These are phyloP conservation scores for Sialis lutaria DNA, from an alignment of 2,888 invertebrate genomes.

Conservation along the genomic window DNA sequence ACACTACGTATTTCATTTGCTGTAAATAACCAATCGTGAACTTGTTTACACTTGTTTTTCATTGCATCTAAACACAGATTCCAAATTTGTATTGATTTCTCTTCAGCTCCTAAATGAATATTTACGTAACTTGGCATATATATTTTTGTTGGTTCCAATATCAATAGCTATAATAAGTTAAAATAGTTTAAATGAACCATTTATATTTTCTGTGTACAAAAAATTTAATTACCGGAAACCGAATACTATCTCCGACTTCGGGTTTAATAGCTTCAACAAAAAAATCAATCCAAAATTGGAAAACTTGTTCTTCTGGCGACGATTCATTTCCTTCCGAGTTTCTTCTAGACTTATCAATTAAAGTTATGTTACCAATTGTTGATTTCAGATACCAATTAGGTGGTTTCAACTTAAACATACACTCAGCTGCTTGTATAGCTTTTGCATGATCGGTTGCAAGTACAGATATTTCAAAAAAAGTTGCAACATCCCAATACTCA, in stretches of 20 bases:
- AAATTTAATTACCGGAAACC: constrained; percentile 60
- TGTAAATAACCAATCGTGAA: constrained; percentile 88
- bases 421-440: constrained; percentile 91
- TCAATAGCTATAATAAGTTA: constrained; percentile 40
- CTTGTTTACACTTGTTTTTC: constrained; percentile 60
- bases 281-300: constrained; percentile 97
- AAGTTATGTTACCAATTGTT: constrained; percentile 87
- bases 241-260: constrained; percentile 61
- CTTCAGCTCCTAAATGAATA: constrained; percentile 86
- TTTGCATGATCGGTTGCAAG: constrained; percentile 93
- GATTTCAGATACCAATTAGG: constrained; percentile 92
- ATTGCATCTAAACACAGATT: constrained; percentile 70
- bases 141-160: constrained; percentile 82
- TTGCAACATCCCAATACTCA: constrained; percentile 99
- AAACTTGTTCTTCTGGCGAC: constrained; percentile 72
- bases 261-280: constrained; percentile 85
- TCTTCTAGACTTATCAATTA: constrained; percentile 82
- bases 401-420: constrained; percentile 81
- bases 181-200: constrained; percentile 12
- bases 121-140: constrained; percentile 92
- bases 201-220: constrained; percentile 1
- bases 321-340: constrained; percentile 52
- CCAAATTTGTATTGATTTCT: constrained; percentile 76
- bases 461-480: constrained; percentile 96
- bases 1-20: constrained; percentile 79